These are phyloP conservation scores for Nyctibius bracteatus DNA, from an alignment of 2,113 vertebrate species.

Conservation along the genomic window DNA sequence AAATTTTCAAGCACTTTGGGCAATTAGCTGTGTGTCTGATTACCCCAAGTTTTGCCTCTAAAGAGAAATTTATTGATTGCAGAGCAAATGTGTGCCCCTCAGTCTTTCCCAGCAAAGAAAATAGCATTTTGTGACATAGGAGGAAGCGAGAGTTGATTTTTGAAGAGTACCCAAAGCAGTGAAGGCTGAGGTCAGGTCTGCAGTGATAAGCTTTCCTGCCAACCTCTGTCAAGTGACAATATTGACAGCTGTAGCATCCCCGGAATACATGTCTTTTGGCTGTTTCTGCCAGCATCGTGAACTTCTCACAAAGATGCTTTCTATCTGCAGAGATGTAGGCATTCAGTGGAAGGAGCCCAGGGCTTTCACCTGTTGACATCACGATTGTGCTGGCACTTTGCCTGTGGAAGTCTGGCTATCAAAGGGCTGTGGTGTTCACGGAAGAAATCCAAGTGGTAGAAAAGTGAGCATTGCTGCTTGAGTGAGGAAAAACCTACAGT, in stretches of 20 bases:
- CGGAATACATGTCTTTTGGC: background rate
- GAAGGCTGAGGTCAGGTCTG: background rate
- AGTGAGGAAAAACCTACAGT: background rate
- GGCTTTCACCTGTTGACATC: background rate
- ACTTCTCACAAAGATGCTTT: background rate
- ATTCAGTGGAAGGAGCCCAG: background rate
- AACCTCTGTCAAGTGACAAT: background rate
- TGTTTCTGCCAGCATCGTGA: background rate
- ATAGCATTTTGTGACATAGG: background rate
- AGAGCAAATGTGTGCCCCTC: background rate
- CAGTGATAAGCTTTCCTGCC: background rate
- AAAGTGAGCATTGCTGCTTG: background rate
- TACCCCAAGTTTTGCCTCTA: background rate
- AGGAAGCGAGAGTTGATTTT: background rate
- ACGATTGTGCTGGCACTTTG: background rate
- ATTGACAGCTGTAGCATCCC: background rate
- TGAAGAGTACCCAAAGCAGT: background rate
- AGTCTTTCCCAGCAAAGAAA: background rate
- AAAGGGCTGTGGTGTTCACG: background rate
- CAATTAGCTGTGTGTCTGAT: background rate
- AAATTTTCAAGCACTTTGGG: background rate
- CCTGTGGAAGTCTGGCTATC: background rate
- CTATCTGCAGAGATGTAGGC: background rate
- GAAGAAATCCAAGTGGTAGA: background rate
- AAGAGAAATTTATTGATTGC: background rate